Conservation (phyloP, 2,888 invertebrate genomes). For the Tachystola acroxantha region DNA sequence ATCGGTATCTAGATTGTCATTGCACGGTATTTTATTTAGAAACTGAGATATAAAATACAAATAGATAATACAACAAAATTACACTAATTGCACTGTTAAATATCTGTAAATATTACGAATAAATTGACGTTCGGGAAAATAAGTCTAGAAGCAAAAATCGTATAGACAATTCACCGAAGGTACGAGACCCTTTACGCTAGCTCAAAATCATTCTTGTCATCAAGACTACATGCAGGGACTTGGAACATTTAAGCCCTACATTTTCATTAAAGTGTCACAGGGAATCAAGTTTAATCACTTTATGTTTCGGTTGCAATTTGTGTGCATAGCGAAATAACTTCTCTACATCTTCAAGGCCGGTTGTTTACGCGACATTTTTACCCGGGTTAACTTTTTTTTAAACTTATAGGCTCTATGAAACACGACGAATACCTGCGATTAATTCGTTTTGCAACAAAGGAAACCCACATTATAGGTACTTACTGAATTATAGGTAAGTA, state of each 20-base stretch:
- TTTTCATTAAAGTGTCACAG: slow-evolving; percentile 43
- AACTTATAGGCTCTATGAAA: background rate
- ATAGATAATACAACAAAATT: no score
- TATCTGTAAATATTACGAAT: no score
- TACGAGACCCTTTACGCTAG: background rate
- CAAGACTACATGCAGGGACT: slow-evolving; percentile 9
- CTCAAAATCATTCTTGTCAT: background rate
- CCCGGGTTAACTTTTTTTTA: background rate
- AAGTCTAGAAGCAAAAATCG: no score
- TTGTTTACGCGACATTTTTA: slow-evolving; percentile 33
- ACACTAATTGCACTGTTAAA: no score
- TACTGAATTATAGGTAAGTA: no score
- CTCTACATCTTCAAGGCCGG: slow-evolving; percentile 44
- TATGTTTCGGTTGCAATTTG: slow-evolving; percentile 37
- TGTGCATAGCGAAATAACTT: slow-evolving; percentile 23
- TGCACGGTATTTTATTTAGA: no score
- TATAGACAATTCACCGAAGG: no score
- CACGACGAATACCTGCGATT: background rate
- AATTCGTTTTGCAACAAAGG: background rate
- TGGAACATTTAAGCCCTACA: slow-evolving; percentile 54
- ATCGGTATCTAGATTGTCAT: no score
- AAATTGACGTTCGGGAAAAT: no score
- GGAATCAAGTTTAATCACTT: slow-evolving; percentile 52
- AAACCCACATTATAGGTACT: no score
- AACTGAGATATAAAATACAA: no score